Evolutionary conservation across 2,888 invertebrate species (phyloP), one percentile per base, ranked within the genome.

Genomic region (Hydropsyche betteni): DNA sequence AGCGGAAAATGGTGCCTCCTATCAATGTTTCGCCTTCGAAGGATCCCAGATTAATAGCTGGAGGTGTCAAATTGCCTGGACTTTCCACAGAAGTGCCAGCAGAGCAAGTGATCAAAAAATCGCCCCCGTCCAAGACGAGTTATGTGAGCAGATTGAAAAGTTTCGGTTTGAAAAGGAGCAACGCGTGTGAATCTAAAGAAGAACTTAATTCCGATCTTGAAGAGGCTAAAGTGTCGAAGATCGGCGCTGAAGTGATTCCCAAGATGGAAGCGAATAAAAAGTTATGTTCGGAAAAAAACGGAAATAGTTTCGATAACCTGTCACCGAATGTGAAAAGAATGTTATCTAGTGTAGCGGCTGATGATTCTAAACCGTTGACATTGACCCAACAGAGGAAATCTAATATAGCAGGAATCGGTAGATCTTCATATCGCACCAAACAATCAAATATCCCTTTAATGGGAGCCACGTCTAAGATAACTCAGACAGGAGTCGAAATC

Each of bases 271-370:
- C 74, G 68, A 77, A 61, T 75, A 78, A 80, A 77, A 80, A 79
- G 79, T 75, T 79, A 71, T n/a, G 34, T 12, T 36, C 73, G 55
- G 77, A 78, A 38, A 80, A 75, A 55, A 83, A 81, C 79, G 81
- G 81, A 5, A 82, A 86, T 77, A 83, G 84, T 68, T 89, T 90
- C 81, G 87, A 88, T 74, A 88, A 88, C 81, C 84, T 90, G 12
- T 90, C 90, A 16, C 89, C 90, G 4, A 89, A 89, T 81, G 90
- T 90, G 4, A 90, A 90, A 82, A 85, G 90, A 79, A 89, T 90
- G 84, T 85, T 90, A 78, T 89, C 90, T 4, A 86, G 90, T 82
- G 88, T 90, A 8, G 83, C 84, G 16, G 84, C 84, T 76, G 83
- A 84, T 75, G 84, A 77, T 69, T 71, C 78, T 14, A 55, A 50